Percentiles rank a stretch among this genome's conserved stretches.
phyloP scores from a whole-genome alignment of 2,113 vertebrate genomes.

The Myrmecophaga tridactyla region DNA sequence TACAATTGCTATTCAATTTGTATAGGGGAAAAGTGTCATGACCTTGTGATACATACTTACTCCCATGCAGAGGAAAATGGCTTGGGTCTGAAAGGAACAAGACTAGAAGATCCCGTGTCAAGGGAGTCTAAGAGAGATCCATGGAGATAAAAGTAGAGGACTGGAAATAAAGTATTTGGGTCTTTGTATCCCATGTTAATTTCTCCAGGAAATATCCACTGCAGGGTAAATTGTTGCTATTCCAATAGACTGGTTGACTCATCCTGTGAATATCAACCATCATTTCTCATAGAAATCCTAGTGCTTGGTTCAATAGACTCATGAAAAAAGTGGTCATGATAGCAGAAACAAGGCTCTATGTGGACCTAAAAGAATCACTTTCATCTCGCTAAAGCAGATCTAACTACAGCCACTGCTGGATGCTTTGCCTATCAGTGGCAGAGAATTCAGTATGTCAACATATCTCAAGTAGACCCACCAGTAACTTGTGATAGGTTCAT shows the following conservation, averaged over 20 bases:
- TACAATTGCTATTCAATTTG: background rate
- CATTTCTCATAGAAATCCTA: background rate
- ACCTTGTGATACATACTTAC: background rate
- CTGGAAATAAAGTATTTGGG: background rate
- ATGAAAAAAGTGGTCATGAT: background rate
- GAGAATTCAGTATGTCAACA: background rate
- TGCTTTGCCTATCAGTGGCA: background rate
- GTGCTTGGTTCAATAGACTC: background rate
- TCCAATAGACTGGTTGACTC: background rate
- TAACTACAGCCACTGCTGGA: background rate
- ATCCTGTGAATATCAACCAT: background rate
- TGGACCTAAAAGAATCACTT: background rate
- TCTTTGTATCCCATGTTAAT: background rate
- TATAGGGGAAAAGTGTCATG: background rate
- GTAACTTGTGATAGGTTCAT: background rate
- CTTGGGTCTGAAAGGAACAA: too few relatives aligned
- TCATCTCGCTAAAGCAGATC: background rate
- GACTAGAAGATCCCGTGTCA: too few relatives aligned
- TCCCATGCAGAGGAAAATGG: background rate
- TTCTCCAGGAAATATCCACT: background rate
- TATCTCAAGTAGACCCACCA: background rate
- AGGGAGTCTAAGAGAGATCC: background rate
- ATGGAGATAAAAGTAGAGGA: background rate
- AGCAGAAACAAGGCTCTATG: background rate
- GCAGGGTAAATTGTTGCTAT: background rate